Base-by-base conservation (phyloP, 2,797 vertebrate genomes). In the Oryzias sinensis region DNA sequence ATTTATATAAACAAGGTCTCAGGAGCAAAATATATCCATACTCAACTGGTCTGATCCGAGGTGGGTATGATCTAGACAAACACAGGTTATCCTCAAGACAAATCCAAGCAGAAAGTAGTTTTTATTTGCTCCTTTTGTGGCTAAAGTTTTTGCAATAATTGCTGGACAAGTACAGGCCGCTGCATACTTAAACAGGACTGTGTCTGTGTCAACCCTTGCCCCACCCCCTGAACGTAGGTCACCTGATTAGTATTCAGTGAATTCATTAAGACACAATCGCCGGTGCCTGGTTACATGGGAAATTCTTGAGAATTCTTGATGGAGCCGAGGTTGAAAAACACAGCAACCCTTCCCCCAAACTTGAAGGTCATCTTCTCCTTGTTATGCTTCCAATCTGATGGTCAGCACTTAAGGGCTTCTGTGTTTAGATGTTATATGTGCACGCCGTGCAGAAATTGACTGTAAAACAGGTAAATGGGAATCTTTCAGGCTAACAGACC, bases 211-310 rank as follows among this genome's bases (percentile, higher is more conserved):
- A 59, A 77, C 68, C 72, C 79, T 67, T 71, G 70, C 82, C 83
- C 84, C 80, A 74, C 84, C 82, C 87, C 77, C 63, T 81, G 80
- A 79, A 81, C 84, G 78, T 70, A 57, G 84, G 68, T 82, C 46
- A 72, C 72, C 83, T 91, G 69, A 89, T 92, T 90, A 91, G 85
- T 87, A 92, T 93, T 90, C 90, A 64, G 69, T 74, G 82, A 90
- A 90, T 90, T 91, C 87, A 90, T 88, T 87, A 90, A 83, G 81
- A 84, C 85, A 89, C 87, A 90, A 89, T 88, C 53, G 78, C 86
- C 69, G 70, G 65, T 84, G 85, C 87, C 85, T 87, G 88, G 80
- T 80, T 87, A 83, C 82, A 84, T 79, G 81, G 85, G 88, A 37
- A 22, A 37, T 37, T 37, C 33, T 37, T 37, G 33, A 37, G 33